Evolutionary conservation across 2,797 vertebrate genomes (phyloP), one percentile per base, ranked within the genome.

Genomic region (Crenuchus spilurus): DNA sequence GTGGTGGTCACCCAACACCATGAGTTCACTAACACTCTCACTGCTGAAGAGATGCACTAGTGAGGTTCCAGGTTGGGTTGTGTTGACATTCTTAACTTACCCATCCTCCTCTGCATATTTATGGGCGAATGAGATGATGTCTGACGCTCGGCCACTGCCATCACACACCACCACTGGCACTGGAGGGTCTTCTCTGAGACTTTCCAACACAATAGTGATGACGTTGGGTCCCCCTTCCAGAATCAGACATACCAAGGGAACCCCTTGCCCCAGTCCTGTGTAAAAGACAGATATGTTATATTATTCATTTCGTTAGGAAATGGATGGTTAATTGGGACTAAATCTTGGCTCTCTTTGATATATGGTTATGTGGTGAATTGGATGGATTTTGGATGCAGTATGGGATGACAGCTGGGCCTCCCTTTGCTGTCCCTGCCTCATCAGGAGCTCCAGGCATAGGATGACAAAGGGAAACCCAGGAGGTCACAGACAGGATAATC

Each of bases 401-500:
- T 13, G 77, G 94, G 91, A 93, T 93, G 94, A 97, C 95, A 84
- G 90, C 92, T 97, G 95, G 93, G 95, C 95, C 90, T 93, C 96
- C 96, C 97, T 97, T 99, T 99, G 96, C 90, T 93, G 91, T 96
- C 97, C 97, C 94, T 95, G 97, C 97, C 97, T 94, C 91, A 88
- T 88, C 88, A 82, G 82, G 84, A 97, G 90, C 91, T 90, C 93
- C 93, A 96, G 96, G 97, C 97, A 98, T 98, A 99, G 97, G 97
- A 99, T 98, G 96, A 99, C 96, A 99, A 99, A 99, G 97, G 97
- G 97, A 99, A 99, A 91, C 95, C 94, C 96, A 96, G 90, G 39
- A 89, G 87, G 95, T 94, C 96, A 96, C 93, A 91, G 63, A 66
- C 42, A n/a, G 84, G 75, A 20, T 48, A 37, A 63, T 73, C 57